Conservation (phyloP, 2,888 invertebrate species). For the Pachydiplax longipennis region DNA sequence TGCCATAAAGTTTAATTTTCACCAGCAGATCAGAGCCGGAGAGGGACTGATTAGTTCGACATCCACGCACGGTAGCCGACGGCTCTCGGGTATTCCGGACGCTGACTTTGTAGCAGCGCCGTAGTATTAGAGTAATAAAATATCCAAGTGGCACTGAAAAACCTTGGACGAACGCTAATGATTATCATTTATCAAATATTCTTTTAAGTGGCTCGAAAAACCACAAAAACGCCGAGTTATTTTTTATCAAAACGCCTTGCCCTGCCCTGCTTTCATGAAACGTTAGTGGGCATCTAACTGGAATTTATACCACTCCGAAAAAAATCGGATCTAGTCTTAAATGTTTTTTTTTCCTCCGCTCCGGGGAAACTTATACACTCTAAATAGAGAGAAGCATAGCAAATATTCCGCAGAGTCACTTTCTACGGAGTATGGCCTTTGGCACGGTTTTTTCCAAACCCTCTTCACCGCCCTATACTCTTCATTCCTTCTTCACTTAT, state of each 20-base stretch:
- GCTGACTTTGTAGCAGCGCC: too few species aligned
- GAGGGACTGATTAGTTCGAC: too few species aligned
- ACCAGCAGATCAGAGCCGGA: too few species aligned
- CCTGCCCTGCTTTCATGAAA: neutral
- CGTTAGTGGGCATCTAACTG: neutral
- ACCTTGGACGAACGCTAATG: neutral
- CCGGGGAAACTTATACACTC: conserved; percentile 9
- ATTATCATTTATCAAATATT: neutral
- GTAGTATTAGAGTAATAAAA: too few species aligned
- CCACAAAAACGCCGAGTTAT: neutral
- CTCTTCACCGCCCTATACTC: neutral
- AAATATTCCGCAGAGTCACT: conserved; percentile 34
- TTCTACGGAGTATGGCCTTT: conserved; percentile 13
- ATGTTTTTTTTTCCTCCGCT: neutral
- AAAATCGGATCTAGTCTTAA: neutral
- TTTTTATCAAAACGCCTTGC: neutral
- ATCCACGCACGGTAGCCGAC: too few species aligned
- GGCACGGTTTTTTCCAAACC: conserved; percentile 35
- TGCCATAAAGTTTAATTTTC: too few species aligned
- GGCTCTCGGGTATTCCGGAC: too few species aligned
- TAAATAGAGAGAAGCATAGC: conserved; percentile 10
- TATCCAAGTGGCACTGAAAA: too few species aligned
- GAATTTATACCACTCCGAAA: neutral
- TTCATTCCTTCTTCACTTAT: neutral
- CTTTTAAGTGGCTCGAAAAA: neutral